These are phyloP conservation scores for Nebria salina DNA, from an alignment of 2,888 invertebrate species.

Conservation along the genomic window DNA sequence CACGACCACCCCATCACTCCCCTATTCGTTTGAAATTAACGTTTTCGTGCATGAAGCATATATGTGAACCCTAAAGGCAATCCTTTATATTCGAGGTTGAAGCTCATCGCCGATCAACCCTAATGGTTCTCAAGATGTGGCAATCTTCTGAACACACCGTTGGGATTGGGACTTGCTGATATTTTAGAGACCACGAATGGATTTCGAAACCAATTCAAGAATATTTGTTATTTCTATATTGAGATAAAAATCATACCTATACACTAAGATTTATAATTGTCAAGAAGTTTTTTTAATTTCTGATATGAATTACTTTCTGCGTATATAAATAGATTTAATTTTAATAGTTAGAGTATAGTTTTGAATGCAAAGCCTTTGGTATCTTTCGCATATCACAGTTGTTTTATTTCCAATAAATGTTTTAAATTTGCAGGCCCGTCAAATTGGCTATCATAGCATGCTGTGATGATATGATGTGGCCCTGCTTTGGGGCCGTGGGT, in stretches of 20 bases:
- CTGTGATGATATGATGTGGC: neutral
- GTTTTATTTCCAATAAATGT: neutral
- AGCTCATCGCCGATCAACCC: slow-evolving; percentile 23
- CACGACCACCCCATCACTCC: slow-evolving; percentile 1
- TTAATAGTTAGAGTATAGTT: too few species aligned
- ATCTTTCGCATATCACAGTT: neutral
- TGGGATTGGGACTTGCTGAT: slow-evolving; percentile 51
- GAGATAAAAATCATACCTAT: too few species aligned
- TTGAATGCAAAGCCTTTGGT: neutral
- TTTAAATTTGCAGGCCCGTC: neutral
- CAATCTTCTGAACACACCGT: slow-evolving; percentile 64
- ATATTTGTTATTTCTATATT: neutral
- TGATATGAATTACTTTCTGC: too few species aligned
- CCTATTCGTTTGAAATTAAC: neutral
- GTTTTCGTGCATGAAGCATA: neutral
- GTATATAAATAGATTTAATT: too few species aligned
- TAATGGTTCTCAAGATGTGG: slow-evolving; percentile 59
- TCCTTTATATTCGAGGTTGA: slow-evolving; percentile 16
- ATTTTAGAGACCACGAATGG: neutral
- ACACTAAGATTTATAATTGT: too few species aligned
- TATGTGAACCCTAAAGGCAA: neutral
- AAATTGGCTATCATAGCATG: neutral
- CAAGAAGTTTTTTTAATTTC: too few species aligned
- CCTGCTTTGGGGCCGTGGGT: neutral
- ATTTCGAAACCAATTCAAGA: neutral